phyloP scores from a whole-genome alignment of 2,113 vertebrate species.

The Rhinopithecus roxellana region DNA sequence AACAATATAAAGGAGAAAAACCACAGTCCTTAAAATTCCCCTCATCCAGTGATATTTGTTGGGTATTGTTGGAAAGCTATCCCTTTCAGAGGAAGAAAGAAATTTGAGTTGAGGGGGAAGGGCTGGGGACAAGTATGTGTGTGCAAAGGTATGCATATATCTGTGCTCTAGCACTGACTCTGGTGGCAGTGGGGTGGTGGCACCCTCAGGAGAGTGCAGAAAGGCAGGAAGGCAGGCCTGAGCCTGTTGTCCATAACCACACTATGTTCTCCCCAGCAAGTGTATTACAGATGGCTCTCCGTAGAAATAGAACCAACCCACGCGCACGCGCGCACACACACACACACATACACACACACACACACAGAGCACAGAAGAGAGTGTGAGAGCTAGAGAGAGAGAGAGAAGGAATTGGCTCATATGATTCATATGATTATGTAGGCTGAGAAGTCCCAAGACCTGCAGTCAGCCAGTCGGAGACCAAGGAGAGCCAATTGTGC shows the following conservation, averaged over 20 bases:
- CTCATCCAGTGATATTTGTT: neutral
- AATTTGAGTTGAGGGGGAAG: neutral
- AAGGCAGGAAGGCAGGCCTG: neutral
- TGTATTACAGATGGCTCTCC: neutral
- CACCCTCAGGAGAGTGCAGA: neutral
- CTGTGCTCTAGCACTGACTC: neutral
- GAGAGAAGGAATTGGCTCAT: neutral
- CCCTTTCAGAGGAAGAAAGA: too few relatives aligned
- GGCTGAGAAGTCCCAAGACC: neutral
- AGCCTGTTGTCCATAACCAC: neutral
- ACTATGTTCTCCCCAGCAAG: neutral
- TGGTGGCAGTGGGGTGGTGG: neutral
- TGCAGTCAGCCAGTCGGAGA: neutral
- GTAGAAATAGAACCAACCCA: neutral
- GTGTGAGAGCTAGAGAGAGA: neutral
- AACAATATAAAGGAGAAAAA: neutral
- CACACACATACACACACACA: neutral
- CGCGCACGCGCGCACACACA: accelerated
- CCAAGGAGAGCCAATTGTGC: neutral
- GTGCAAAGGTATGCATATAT: neutral
- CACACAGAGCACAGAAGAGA: too few relatives aligned
- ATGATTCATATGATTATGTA: neutral
- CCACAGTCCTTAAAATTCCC: neutral
- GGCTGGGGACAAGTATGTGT: neutral
- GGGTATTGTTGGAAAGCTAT: neutral